Base-by-base conservation (phyloP, 1,140 invertebrate species). In the Tribolium madens region DNA sequence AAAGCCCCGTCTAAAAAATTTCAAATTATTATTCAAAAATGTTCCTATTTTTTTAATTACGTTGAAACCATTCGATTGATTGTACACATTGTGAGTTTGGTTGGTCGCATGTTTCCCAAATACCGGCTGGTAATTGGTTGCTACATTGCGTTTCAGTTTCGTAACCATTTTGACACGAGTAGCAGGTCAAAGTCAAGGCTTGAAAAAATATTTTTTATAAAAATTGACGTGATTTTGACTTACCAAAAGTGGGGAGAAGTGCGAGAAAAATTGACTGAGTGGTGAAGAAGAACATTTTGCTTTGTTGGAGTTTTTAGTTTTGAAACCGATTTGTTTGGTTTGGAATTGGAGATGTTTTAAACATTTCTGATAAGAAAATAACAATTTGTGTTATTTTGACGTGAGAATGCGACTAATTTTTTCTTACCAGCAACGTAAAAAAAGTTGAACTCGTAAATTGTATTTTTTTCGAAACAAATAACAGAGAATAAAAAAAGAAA, bases 31-130 rank as follows among this genome's bases (percentile, higher is more conserved):
- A 5, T 36, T 3, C 10, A 9, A 36, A 53, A 53, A 53, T n/a
- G n/a, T n/a, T n/a, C n/a, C n/a, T n/a, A 15, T 21, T 0, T 2
- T 14, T 12, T n/a, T 53, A 21, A 57, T 17, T 57, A 57, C 52
- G 21, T 21, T 57, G 52, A n/a, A 57, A 57, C 52, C 52, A 57
- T 21, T 57, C 17, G 6, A 57, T 57, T 6, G 52, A 4, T 26
- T 57, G 14, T 6, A 18, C 14, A 21, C 52, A 57, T n/a, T 21
- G 4, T 3, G 52, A 17, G 18, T 57, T 57, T 1, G 52, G 14
- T 17, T 21, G 3, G 17, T 57, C 17, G 18, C 52, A 57, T 17
- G 0, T 18, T 5, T 57, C 52, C 14, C 10, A n/a, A 4, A 57
- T 21, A 9, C 52, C 52, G 15, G 2, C 3, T 18, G 52, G 52